Base-by-base conservation (phyloP, 2,797 vertebrate genomes). In the Chloroceryle amazona region DNA sequence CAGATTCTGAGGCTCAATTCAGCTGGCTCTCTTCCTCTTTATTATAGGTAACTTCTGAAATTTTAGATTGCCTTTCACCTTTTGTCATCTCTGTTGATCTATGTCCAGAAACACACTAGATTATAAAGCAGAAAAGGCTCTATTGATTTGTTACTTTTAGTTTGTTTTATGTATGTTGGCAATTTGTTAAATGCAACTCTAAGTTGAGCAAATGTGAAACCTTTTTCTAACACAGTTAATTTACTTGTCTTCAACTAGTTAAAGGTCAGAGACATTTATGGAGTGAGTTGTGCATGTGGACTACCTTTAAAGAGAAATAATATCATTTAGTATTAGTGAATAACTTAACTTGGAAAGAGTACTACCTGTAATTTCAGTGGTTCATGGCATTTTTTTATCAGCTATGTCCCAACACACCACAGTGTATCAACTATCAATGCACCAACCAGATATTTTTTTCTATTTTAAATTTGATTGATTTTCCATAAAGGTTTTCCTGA, bases 61-160 rank as follows among this genome's bases (percentile, higher is more conserved):
- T 80, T 94, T 89, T 90, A 94, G 66, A 94, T 31, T 63, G 46
- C 31, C 25, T 65, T 73, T 76, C 62, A 81, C 18, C 37, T 93
- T 90, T 65, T 68, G 60, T 74, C 29, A 62, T 83, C 29, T 60
- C 39, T 37, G 41, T 71, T 87, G 76, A 68, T 72, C 49, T 68
- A 41, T 44, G 20, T 71, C 70, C 35, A 79, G 35, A 65, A 66
- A 74, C 9, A 35, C 28, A 46, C 20, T 4, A 70, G 37, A n/a
- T 57, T 74, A 90, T 62, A 92, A 85, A 71, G n/a, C 33, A 92
- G n/a, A 25, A 83, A 80, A 90, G 10, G 5, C 10, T 29, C 44
- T 65, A 89, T 26, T 67, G 55, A 67, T 78, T 83, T 92, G 76
- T 80, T 54, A 70, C 19, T 70, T 94, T 76, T 54, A 22, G 20